Evolutionary conservation across 2,888 invertebrate species (phyloP), one percentile per base, ranked within the genome.

Genomic region (Pyrrhia umbra): DNA sequence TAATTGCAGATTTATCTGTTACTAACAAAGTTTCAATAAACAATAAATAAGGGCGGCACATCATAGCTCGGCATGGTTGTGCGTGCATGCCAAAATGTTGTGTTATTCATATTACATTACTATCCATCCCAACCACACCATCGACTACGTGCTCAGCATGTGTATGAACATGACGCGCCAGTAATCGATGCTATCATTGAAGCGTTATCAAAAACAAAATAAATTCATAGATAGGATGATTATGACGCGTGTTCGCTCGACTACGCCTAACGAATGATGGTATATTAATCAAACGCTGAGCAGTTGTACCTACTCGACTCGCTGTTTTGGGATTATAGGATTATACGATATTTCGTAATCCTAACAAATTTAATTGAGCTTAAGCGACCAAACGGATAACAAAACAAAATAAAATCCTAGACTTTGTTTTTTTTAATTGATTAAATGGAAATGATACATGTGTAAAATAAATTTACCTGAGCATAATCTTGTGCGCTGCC

Each of bases 401-500:
- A 1, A 4, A 30, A 30, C 30, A 27, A 27, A 27, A 1, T 27
- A 10, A 34, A 37, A 23, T 6, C 37, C 37, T 37, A n/a, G n/a
- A n/a, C n/a, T n/a, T n/a, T n/a, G n/a, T n/a, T n/a, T n/a, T 27
- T 3, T 30, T 30, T 13, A 13, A 13, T 13, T n/a, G n/a, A 6
- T 37, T 34, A 0, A 13, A 5, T 4, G 3, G 5, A 20, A 42
- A 20, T 20, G 18, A 1, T 18, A 6, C 1, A 6, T 45, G 2
- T 1, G 13, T 30, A 25, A 25, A 18, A 18, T 20, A 9, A 15
- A 3, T 9, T 16, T 23, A 55, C 55, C 5, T 77, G 74, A 0
- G 43, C 89, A 60, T 88, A 90, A 75, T 90, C 90, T 51, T 88
- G 87, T 3, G 88, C 88, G 39, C 82, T 85, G 1, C 90, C 90